phyloP scores from a whole-genome alignment of 2,113 vertebrate genomes.

The Takifugu bimaculatus region DNA sequence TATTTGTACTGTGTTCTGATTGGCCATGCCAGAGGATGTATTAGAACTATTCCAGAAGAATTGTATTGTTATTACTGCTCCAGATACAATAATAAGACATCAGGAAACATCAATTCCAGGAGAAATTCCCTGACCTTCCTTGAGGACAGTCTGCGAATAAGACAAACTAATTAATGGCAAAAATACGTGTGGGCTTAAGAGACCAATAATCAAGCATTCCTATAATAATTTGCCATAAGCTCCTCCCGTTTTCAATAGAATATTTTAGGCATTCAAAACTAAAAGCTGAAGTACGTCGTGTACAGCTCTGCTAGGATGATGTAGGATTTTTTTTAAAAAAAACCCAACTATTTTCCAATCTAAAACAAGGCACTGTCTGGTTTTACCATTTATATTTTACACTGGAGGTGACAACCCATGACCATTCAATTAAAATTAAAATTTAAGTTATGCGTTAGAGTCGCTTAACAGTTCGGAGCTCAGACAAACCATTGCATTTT shows the following conservation, averaged over 20 bases:
- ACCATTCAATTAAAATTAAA: not conserved
- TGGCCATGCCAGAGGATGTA: constrained; percentile 20
- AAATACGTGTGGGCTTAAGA: too few relatives aligned
- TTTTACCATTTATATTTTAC: too few relatives aligned
- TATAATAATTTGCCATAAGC: too few relatives aligned
- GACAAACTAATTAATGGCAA: not conserved
- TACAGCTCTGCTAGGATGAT: too few relatives aligned
- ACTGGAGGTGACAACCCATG: not conserved
- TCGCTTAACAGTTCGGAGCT: too few relatives aligned
- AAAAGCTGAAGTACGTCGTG: too few relatives aligned
- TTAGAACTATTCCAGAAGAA: not conserved
- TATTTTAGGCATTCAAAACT: too few relatives aligned
- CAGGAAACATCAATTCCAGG: not conserved
- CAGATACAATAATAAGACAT: not conserved
- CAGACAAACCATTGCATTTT: too few relatives aligned
- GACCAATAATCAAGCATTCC: too few relatives aligned
- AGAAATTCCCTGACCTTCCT: not conserved
- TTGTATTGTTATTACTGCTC: not conserved
- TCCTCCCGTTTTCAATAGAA: too few relatives aligned
- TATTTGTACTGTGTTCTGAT: not conserved
- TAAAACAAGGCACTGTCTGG: too few relatives aligned
- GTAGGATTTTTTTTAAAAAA: not conserved
- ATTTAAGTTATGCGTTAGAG: too few relatives aligned
- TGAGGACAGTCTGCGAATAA: constrained; percentile 7
- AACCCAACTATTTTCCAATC: not conserved